Percentiles rank a stretch among this genome's conserved stretches.
phyloP scores from a whole-genome alignment of 2,888 invertebrate species.

The Mycalesis mineus region DNA sequence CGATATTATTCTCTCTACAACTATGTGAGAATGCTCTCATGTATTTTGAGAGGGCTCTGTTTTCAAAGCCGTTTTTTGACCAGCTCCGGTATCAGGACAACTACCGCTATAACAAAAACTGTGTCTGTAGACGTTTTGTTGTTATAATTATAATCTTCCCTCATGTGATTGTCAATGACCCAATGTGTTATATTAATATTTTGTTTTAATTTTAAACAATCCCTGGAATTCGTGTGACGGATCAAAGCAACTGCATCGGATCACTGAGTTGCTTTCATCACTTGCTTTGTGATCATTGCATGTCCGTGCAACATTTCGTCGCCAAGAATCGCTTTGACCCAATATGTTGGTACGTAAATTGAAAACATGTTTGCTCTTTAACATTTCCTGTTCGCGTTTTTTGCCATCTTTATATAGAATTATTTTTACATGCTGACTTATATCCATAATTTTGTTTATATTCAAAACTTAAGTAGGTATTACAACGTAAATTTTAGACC shows the following conservation, averaged over 20 bases:
- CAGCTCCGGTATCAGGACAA: no score
- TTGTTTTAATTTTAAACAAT: no score
- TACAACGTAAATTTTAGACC: neutral
- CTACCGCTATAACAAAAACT: no score
- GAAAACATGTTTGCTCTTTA: neutral
- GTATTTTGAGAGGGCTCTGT: no score
- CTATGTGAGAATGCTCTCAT: no score
- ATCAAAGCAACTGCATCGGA: neutral
- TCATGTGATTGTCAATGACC: neutral
- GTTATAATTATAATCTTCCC: no score
- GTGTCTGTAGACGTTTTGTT: no score
- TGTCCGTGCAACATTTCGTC: neutral
- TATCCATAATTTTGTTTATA: neutral
- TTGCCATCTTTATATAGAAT: neutral
- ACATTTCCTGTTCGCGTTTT: neutral
- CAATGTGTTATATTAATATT: neutral
- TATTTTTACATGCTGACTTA: neutral
- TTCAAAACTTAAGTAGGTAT: no score
- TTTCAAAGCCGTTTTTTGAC: no score
- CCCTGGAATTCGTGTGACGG: neutral
- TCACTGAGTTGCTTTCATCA: neutral
- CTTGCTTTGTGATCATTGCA: neutral
- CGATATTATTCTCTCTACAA: no score
- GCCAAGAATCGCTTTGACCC: constrained; percentile 3
- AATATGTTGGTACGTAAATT: neutral